phyloP scores from a whole-genome alignment of 2,888 invertebrate species.

The Uropetala carovei region DNA sequence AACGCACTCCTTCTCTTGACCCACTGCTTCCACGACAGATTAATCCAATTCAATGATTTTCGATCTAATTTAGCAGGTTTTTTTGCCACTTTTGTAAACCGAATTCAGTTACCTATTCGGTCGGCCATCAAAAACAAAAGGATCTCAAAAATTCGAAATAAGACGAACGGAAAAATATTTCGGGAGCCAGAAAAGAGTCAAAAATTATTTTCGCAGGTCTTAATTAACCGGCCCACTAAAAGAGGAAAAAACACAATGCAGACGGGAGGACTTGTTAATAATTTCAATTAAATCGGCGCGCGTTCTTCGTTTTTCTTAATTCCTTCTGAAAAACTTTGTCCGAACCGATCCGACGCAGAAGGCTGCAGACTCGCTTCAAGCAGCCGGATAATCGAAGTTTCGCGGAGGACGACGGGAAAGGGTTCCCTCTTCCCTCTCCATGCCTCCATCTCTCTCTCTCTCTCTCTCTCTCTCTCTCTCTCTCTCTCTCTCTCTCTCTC shows the following conservation, averaged over 20 bases:
- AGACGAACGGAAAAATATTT: background rate
- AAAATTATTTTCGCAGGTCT: background rate
- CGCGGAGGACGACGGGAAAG: too few relatives aligned
- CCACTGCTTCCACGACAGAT: too few relatives aligned
- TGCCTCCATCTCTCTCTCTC: too few relatives aligned
- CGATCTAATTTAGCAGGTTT: background rate
- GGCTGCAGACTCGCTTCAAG: too few relatives aligned
- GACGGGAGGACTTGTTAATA: conserved; percentile 13
- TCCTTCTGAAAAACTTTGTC: background rate
- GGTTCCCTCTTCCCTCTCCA: too few relatives aligned
- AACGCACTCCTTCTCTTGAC: too few relatives aligned
- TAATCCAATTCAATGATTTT: too few relatives aligned
- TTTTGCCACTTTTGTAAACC: background rate
- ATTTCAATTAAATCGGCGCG: conserved; percentile 26
- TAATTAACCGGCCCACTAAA: background rate
- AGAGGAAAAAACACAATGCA: background rate
- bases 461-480: background rate
- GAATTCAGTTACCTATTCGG: background rate
- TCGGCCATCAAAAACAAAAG: background rate
- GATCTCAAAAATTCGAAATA: background rate
- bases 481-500: too few relatives aligned
- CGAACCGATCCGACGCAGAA: background rate
- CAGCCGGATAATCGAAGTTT: too few relatives aligned
- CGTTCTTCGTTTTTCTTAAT: background rate
- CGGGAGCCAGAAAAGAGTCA: background rate